phyloP scores from a whole-genome alignment of 2,113 vertebrate genomes.

The Ciconia boyciana region DNA sequence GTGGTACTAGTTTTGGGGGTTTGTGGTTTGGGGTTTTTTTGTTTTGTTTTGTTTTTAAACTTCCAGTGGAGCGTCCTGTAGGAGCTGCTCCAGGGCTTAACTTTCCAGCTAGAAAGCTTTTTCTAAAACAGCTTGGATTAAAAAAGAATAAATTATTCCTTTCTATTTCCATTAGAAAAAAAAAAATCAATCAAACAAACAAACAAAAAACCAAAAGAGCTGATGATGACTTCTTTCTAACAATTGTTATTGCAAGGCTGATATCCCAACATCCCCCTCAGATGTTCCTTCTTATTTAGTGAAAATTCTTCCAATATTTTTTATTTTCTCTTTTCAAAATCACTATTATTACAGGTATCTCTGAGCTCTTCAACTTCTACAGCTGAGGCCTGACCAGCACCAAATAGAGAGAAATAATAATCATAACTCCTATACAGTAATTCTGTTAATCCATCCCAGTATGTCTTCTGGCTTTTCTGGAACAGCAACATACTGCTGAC shows the following conservation, averaged over 20 bases:
- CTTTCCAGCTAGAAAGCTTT: neutral
- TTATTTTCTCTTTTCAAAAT: neutral
- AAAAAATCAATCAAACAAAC: neutral
- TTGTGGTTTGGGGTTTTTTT: neutral
- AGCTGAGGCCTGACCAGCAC: neutral
- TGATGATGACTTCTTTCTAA: neutral
- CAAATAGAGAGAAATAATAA: neutral
- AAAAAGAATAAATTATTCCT: neutral
- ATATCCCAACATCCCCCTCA: neutral
- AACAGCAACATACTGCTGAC: neutral
- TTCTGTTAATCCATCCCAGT: neutral
- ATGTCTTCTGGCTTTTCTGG: neutral
- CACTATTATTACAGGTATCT: neutral
- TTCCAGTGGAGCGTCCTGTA: neutral
- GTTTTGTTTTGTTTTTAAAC: neutral
- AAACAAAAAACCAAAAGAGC: neutral
- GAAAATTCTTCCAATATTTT: neutral
- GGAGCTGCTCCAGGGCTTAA: neutral
- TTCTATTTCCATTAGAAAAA: neutral
- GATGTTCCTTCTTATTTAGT: neutral
- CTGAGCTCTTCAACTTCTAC: neutral
- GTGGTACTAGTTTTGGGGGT: rapidly evolving
- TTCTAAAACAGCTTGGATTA: neutral
- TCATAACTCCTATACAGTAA: neutral
- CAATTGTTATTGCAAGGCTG: neutral